Evolutionary conservation across 2,888 invertebrate genomes (phyloP).

Genomic region (Oscheius sp.): DNA sequence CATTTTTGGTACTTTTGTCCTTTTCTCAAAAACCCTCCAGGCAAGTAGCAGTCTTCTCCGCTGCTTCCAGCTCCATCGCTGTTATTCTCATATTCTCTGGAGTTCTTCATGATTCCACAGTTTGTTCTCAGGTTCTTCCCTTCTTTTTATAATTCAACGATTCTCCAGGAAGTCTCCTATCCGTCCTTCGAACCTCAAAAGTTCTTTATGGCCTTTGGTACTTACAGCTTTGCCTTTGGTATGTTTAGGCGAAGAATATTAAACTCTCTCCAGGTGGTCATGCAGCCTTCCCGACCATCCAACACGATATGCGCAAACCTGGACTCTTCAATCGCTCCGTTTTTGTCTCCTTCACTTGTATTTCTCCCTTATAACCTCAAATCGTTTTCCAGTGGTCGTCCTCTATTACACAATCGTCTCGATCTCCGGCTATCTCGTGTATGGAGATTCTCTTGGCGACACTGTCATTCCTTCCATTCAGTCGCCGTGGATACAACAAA

Average conservation of each 20-base stretch:
- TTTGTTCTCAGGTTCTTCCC: slow-evolving; percentile 30
- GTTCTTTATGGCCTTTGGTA: slow-evolving; percentile 48
- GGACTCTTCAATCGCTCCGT: slow-evolving; percentile 50
- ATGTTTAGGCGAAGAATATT: no score
- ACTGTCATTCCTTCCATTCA: slow-evolving; percentile 51
- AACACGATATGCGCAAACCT: slow-evolving; percentile 58
- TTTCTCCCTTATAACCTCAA: not conserved
- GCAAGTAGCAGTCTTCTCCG: slow-evolving; percentile 49
- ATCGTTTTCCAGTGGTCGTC: slow-evolving; percentile 35
- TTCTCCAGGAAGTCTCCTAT: slow-evolving; percentile 32
- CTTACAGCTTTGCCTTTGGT: slow-evolving; percentile 47
- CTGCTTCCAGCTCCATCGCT: slow-evolving; percentile 42
- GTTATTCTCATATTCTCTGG: slow-evolving; percentile 42
- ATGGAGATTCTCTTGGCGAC: slow-evolving; percentile 47
- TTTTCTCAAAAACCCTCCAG: not conserved
- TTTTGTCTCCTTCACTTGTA: slow-evolving; percentile 45
- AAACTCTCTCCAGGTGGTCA: no score
- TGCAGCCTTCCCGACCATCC: slow-evolving; percentile 55
- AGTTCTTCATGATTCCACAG: slow-evolving; percentile 41
- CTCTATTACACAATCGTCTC: slow-evolving; percentile 41
- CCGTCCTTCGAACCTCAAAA: slow-evolving; percentile 31
- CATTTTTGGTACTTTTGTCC: slow-evolving; percentile 39
- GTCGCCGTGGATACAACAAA: slow-evolving; percentile 47
- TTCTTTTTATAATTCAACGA: not conserved
- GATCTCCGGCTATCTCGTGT: slow-evolving; percentile 38